Percentiles rank a stretch among this genome's conserved stretches.
These are phyloP conservation scores for Hassar affinis DNA, from an alignment of 2,113 vertebrate species.

Conservation along the genomic window DNA sequence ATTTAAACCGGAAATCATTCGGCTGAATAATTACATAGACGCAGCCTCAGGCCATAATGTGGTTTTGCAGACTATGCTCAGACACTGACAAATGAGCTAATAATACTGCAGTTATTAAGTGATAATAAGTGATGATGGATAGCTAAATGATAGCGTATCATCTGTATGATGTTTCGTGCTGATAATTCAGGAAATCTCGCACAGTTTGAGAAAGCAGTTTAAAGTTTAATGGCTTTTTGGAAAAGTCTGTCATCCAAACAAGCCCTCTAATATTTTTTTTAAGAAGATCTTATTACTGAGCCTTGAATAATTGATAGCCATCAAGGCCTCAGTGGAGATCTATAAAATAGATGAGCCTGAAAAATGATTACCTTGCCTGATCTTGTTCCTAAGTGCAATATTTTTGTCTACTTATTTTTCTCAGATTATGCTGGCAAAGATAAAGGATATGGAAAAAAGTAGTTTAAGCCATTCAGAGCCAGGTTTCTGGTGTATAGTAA, in stretches of 20 bases:
- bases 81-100: neutral
- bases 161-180: neutral
- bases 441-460: neutral
- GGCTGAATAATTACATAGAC: neutral
- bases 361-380: neutral
- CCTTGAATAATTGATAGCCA: slow-evolving; percentile 42
- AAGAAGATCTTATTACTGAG: slow-evolving; percentile 50
- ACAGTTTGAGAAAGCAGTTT: slow-evolving; percentile 7
- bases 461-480: neutral
- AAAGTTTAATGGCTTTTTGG: slow-evolving; percentile 37
- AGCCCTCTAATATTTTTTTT: slow-evolving; percentile 56
- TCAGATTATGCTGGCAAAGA: slow-evolving; percentile 5
- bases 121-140: neutral
- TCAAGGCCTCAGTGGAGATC: slow-evolving; percentile 34
- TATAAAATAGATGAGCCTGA: slow-evolving; percentile 22
- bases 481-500: neutral
- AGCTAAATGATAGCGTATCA: neutral
- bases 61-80: neutral
- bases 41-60: neutral
- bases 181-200: neutral
- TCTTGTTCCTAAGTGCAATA: neutral
- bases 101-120: neutral
- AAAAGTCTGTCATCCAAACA: slow-evolving; percentile 34
- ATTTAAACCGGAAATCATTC: neutral
- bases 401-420: neutral